A percentile compares a stretch with the other conserved stretches of the same genome.
Conservation (phyloP, 2,797 vertebrate species). For the Gobio occitaniae region DNA sequence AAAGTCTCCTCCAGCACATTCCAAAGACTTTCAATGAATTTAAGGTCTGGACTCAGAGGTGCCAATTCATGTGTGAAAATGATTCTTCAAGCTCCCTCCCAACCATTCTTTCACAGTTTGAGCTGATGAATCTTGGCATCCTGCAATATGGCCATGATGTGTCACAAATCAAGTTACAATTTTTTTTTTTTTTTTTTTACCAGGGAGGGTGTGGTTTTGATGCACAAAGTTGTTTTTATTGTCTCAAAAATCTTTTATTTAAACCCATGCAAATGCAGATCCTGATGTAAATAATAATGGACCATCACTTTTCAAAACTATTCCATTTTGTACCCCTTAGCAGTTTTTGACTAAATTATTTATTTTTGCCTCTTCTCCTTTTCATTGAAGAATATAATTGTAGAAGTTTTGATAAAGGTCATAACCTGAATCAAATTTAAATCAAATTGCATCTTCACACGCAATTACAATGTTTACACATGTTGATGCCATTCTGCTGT, state of each 20-base stretch:
- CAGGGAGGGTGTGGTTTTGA: too few relatives aligned
- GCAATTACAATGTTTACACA: slow-evolving; percentile 66
- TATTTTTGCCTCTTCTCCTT: not conserved
- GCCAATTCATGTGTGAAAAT: too few relatives aligned
- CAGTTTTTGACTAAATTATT: not conserved
- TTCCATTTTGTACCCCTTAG: not conserved
- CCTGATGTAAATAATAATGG: not conserved
- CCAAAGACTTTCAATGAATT: too few relatives aligned
- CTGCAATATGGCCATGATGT: too few relatives aligned
- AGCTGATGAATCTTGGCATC: too few relatives aligned
- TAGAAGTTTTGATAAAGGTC: not conserved
- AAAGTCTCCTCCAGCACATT: too few relatives aligned
- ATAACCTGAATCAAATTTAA: not conserved
- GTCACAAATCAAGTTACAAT: too few relatives aligned
- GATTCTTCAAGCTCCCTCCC: too few relatives aligned
- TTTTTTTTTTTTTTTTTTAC: too few relatives aligned
- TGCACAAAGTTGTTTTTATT: too few relatives aligned
- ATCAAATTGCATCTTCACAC: slow-evolving; percentile 32
- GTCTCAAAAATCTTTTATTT: not conserved
- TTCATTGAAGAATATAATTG: not conserved
- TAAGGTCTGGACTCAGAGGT: too few relatives aligned
- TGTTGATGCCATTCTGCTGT: slow-evolving; percentile 58
- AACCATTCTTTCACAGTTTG: too few relatives aligned
- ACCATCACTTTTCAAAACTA: not conserved
- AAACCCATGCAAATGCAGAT: not conserved